Evolutionary conservation across 2,113 vertebrate species (phyloP).

Genomic region (Gadus macrocephalus): DNA sequence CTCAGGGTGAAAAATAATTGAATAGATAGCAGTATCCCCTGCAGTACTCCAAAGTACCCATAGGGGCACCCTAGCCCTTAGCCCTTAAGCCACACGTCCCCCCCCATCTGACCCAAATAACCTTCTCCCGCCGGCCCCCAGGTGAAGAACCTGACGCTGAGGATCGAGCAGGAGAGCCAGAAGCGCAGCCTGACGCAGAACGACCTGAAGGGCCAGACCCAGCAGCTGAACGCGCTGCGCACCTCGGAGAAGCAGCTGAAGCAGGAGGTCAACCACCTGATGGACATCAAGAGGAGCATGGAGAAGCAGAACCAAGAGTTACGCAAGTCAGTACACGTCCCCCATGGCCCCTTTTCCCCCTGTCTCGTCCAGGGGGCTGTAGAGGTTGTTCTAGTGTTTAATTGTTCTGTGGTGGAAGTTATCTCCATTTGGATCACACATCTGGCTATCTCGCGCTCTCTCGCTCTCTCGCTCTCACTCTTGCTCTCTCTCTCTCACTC

Average conservation of each 20-base stretch:
- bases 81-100: neutral
- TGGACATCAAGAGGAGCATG: constrained; percentile 90
- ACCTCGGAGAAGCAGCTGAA: constrained; percentile 96
- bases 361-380: too few species aligned
- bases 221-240: constrained; percentile 86
- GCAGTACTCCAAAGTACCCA: too few species aligned
- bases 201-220: constrained; percentile 92
- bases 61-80: neutral
- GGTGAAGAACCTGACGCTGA: constrained; percentile 93
- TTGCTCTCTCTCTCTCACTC: neutral
- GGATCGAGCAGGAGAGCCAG: constrained; percentile 96
- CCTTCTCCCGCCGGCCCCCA: constrained; percentile 49
- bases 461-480: neutral
- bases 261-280: constrained; percentile 93
- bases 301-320: constrained; percentile 96
- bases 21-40: too few species aligned
- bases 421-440: too few species aligned
- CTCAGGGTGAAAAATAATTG: too few species aligned
- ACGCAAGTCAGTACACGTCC: constrained; percentile 78
- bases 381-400: too few species aligned
- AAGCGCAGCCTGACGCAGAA: constrained; percentile 93
- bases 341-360: too few species aligned
- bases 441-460: neutral
- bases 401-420: too few species aligned
- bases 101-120: neutral